Conservation (phyloP, 2,888 invertebrate species). For the Synanthedon tipuliformis region DNA sequence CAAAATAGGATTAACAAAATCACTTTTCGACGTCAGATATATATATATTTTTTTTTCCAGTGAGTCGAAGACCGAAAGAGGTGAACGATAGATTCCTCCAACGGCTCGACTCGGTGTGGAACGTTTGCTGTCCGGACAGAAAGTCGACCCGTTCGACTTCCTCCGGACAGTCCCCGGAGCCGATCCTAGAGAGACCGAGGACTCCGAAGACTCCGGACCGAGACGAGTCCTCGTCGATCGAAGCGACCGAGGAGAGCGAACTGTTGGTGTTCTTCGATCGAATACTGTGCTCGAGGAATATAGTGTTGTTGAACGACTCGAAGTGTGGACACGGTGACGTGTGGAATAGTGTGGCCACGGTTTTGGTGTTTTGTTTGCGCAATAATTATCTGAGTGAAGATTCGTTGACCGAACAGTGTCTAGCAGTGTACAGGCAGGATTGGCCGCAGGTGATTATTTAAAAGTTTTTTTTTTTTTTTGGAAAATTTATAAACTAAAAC, state of each 20-base stretch:
- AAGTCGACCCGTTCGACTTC: constrained; percentile 13
- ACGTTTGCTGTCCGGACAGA: constrained; percentile 43
- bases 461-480: not conserved
- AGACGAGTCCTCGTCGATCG: constrained; percentile 24
- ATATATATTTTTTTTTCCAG: constrained; percentile 29
- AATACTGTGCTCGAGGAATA: constrained; percentile 48
- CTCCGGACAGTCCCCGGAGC: constrained; percentile 2
- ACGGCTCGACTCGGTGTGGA: constrained; percentile 40
- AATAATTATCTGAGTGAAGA: constrained; percentile 70
- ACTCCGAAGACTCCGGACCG: constrained; percentile 34
- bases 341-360: constrained; percentile 49
- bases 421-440: constrained; percentile 75
- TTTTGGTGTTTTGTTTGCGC: constrained; percentile 62
- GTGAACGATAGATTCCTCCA: constrained; percentile 29
- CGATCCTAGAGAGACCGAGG: constrained; percentile 20
- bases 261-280: constrained; percentile 42
- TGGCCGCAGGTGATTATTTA: constrained; percentile 68
- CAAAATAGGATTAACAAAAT: too few relatives aligned
- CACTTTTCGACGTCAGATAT: too few relatives aligned
- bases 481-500: too few relatives aligned
- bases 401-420: constrained; percentile 73
- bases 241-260: not conserved
- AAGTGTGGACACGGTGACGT: constrained; percentile 20
- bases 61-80: constrained; percentile 36
- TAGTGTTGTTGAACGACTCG: constrained; percentile 33